Base-by-base conservation (phyloP, 1,140 invertebrate species). In the Trichonephila inaurata region DNA sequence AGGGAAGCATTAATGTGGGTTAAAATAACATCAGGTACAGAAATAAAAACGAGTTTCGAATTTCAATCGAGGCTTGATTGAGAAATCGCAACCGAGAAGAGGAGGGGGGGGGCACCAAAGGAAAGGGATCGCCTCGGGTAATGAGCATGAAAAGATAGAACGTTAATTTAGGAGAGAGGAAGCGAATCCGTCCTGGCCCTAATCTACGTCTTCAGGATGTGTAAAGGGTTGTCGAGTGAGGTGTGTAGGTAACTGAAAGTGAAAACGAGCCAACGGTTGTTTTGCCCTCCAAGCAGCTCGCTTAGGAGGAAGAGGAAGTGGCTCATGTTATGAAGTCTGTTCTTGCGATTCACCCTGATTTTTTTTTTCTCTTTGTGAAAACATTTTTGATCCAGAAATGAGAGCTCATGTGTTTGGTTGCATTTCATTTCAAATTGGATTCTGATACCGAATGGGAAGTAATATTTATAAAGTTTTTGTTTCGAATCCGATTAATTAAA, bases 1-100 rank as follows among this genome's bases (percentile, higher is more conserved):
- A 8, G n/a, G 66, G 66, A 69, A 69, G 66, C 28, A 18, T 28
- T 2, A 24, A 77, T 77, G 16, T 77, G 83, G 83, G 58, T 85
- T 85, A 85, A 85, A 85, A 85, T 60, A 85, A 51, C 83, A 58
- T 61, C 51, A 51, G 21, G 8, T 12, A 24, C 44, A 60, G 44
- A 85, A 85, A 85, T n/a, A 61, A 28, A 58, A 85, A 85, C 83
- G 44, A 60, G 83, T 85, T 85, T 60, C 83, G n/a, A 24, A 61
- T 85, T 85, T 85, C 24, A 85, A 61, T 58, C 58, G 33, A 61
- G 51, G 83, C 44, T 85, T 85, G 44, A 85, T 60, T 85, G 24
- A 85, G 83, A 85, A 85, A 85, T 85, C 24, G 18, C 1, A 33
- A 60, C 44, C 21, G 4, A 61, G 21, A 85, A 33, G n/a, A 60